These are phyloP conservation scores for Threskiornis aethiopicus DNA, from an alignment of 2,797 vertebrate species.

Conservation along the genomic window DNA sequence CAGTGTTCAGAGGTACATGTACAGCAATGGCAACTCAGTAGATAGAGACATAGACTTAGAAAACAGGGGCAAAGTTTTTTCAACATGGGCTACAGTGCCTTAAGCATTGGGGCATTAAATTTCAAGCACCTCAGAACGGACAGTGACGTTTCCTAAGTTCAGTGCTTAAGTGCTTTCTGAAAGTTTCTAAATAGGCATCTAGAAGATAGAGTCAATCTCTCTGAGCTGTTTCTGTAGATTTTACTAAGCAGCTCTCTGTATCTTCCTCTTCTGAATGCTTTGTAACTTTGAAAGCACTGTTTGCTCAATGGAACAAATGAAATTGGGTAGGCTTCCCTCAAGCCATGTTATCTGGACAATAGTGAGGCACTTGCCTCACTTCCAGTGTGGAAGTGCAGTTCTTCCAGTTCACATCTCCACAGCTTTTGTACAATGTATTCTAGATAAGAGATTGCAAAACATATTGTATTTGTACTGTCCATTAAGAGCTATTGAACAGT, in stretches of 20 bases:
- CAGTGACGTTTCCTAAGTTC: neutral
- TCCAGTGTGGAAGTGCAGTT: neutral
- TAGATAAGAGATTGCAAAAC: slow-evolving; percentile 9
- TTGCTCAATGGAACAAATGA: neutral
- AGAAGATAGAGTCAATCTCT: neutral
- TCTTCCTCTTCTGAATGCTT: neutral
- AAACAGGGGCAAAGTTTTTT: neutral
- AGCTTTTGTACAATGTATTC: neutral
- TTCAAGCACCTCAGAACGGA: neutral
- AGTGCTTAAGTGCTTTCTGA: neutral
- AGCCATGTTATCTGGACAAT: neutral
- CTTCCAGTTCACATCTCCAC: neutral
- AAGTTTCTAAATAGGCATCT: neutral
- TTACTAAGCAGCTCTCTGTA: neutral
- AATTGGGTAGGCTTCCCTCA: neutral
- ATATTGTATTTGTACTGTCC: neutral
- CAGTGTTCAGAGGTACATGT: neutral
- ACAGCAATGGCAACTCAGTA: neutral
- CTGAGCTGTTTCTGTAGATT: neutral
- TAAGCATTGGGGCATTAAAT: neutral
- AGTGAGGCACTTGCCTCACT: neutral
- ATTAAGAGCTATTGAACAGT: neutral
- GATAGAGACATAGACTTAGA: neutral
- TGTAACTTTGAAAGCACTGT: neutral
- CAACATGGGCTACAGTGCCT: neutral